These are phyloP conservation scores for Pterois miles DNA, from an alignment of 2,797 vertebrate species.

Conservation along the genomic window DNA sequence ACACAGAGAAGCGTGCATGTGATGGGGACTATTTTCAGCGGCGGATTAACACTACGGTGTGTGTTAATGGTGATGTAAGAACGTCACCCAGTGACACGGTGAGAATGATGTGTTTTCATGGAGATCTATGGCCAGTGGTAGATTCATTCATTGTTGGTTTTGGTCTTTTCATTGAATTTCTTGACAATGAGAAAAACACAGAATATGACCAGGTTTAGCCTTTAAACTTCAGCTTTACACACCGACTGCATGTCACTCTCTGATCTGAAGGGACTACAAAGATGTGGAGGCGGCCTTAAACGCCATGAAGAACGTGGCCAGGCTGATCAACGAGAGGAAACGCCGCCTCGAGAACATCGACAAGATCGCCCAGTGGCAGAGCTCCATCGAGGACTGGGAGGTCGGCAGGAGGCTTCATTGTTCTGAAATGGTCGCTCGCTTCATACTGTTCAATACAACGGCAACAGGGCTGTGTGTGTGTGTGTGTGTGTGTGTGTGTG, in stretches of 20 bases:
- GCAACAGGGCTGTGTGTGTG: neutral
- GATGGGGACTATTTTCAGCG: neutral
- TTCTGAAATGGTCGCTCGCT: neutral
- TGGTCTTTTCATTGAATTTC: neutral
- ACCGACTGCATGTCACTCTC: neutral
- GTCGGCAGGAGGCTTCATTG: conserved; percentile 74
- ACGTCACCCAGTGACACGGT: too few species aligned
- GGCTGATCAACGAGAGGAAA: conserved; percentile 94
- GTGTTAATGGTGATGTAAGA: too few species aligned
- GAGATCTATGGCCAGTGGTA: too few species aligned
- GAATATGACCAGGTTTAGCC: neutral
- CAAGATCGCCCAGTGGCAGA: conserved; percentile 98
- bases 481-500: conserved; percentile 4
- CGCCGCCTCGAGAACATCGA: conserved; percentile 96
- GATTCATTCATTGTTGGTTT: too few species aligned
- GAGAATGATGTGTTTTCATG: too few species aligned
- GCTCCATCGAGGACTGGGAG: conserved; percentile 97
- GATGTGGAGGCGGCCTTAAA: conserved; percentile 94
- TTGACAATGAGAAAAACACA: neutral
- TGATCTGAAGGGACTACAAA: conserved; percentile 89
- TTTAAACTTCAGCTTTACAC: neutral
- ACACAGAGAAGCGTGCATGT: neutral
- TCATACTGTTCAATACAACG: neutral
- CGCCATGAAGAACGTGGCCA: conserved; percentile 97
- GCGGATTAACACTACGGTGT: too few species aligned